A percentile compares a stretch with the other conserved stretches of the same genome.
These are phyloP conservation scores for Keiferia lycopersicella DNA, from an alignment of 2,888 invertebrate species.

Conservation along the genomic window DNA sequence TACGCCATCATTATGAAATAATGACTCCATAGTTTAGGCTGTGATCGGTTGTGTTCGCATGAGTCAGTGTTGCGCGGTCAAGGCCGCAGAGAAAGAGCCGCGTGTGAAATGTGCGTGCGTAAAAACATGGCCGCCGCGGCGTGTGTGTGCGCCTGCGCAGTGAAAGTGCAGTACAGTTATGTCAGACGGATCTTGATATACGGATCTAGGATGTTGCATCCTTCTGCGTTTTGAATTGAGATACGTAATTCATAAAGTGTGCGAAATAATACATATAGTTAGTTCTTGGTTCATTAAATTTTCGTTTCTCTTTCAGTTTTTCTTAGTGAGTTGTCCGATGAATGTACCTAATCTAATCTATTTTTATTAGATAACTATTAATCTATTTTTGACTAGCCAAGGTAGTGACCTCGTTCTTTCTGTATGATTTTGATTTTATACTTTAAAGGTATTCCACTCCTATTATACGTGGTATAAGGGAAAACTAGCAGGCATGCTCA, in stretches of 20 bases:
- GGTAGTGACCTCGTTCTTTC: too few species aligned
- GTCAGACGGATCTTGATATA: background rate
- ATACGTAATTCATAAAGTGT: background rate
- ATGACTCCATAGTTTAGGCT: background rate
- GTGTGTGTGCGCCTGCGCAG: slow-evolving; percentile 14
- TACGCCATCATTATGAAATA: slow-evolving; percentile 9
- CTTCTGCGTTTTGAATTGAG: background rate
- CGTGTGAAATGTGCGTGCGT: slow-evolving; percentile 22
- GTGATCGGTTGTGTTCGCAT: background rate
- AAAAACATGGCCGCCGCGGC: background rate
- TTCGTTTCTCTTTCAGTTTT: too few species aligned
- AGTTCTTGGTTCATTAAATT: background rate
- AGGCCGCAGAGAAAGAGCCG: slow-evolving; percentile 38
- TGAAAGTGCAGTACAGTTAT: background rate
- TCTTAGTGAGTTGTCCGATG: background rate
- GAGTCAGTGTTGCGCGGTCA: slow-evolving; percentile 33
- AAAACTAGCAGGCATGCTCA: too few species aligned
- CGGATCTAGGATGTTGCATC: slow-evolving; percentile 9
- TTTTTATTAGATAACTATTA: too few species aligned
- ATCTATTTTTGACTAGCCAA: too few species aligned
- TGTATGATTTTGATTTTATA: too few species aligned
- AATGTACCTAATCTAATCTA: too few species aligned
- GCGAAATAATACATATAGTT: too few species aligned
- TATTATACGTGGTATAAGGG: too few species aligned
- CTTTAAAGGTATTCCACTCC: too few species aligned